These are phyloP conservation scores for Bufo gargarizans DNA, from an alignment of 2,113 vertebrate genomes.

Conservation along the genomic window DNA sequence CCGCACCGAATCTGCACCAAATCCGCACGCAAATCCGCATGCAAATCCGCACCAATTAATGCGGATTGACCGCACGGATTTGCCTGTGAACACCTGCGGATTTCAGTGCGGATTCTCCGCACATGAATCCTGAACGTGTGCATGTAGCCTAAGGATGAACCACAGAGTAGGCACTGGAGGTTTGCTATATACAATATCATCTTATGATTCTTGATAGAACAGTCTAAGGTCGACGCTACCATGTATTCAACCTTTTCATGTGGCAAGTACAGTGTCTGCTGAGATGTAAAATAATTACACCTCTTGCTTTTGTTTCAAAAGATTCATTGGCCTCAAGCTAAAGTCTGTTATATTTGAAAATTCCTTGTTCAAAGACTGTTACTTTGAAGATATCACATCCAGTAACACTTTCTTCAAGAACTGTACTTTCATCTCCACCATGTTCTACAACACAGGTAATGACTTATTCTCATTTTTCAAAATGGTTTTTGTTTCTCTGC, in stretches of 20 bases:
- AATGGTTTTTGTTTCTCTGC: background rate
- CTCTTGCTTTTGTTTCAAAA: slow-evolving; percentile 58
- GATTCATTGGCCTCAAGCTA: slow-evolving; percentile 93
- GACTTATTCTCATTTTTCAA: background rate
- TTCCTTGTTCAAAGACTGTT: slow-evolving; percentile 93
- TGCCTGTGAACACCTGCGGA: too few relatives aligned
- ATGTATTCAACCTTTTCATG: background rate
- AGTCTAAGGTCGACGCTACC: background rate
- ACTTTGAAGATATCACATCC: slow-evolving; percentile 95
- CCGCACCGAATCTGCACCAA: too few relatives aligned
- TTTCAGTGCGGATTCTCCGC: too few relatives aligned
- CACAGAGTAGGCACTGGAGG: too few relatives aligned
- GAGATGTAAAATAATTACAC: slow-evolving; percentile 6
- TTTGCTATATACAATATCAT: background rate
- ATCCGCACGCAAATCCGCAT: too few relatives aligned
- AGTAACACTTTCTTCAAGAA: slow-evolving; percentile 98
- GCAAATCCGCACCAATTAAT: too few relatives aligned
- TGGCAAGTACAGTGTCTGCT: background rate
- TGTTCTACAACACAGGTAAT: slow-evolving; percentile 96
- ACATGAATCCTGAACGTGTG: too few relatives aligned
- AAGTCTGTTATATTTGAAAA: slow-evolving; percentile 94
- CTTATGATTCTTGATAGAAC: background rate
- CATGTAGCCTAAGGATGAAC: too few relatives aligned
- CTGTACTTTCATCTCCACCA: slow-evolving; percentile 92
- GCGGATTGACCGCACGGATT: too few relatives aligned